Base-by-base conservation (phyloP, 2,888 invertebrate genomes). In the Sabatieria punctata region DNA sequence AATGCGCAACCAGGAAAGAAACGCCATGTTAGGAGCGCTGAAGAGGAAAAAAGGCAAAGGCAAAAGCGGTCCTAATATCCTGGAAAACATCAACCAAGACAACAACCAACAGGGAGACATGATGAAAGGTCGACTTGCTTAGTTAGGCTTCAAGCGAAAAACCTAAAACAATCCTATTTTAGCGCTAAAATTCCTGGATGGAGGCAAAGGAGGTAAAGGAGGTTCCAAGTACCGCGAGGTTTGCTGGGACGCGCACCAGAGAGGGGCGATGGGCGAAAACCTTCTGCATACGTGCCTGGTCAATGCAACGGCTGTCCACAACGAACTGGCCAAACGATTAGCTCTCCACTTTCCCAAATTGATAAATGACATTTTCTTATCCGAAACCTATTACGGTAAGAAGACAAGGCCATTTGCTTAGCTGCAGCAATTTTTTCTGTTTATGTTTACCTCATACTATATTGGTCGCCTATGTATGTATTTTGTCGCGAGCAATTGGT, bases 301-400 rank as follows among this genome's bases (percentile, higher is more conserved):
- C 24, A 84, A 85, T 60, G 85, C 89, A 0, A 84, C 88, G 0
- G 81, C 86, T 0, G 71, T 89, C 40, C 83, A 91, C 64, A 85
- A 85, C 1, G 91, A 91, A 65, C 74, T 97, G 45, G 91, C 89
- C 0, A 93, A 91, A 68, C 73, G 91, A 48, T 72, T 97, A 23
- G 70, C 95, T 6, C 75, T 82, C 43, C 82, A 85, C 65, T 97
- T 85, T 70, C 97, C 97, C 0, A 86, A 85, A 64, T 75, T 97
- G 21, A 85, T 95, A 60, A 83, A 89, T 63, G 95, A 97, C 63
- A 82, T 89, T 56, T 95, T 93, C 68, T 80, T 86, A 71, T 80
- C 81, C 42, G 95, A 95, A 61, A 93, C 93, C 68, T 95, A 93
- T 67, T 97, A 89, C 63, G 95, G 86, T 85, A 71, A 22, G 39